Percentiles rank a stretch among this genome's conserved stretches.
Conservation (phyloP, 2,797 vertebrate genomes). For the Nannoperca australis region DNA sequence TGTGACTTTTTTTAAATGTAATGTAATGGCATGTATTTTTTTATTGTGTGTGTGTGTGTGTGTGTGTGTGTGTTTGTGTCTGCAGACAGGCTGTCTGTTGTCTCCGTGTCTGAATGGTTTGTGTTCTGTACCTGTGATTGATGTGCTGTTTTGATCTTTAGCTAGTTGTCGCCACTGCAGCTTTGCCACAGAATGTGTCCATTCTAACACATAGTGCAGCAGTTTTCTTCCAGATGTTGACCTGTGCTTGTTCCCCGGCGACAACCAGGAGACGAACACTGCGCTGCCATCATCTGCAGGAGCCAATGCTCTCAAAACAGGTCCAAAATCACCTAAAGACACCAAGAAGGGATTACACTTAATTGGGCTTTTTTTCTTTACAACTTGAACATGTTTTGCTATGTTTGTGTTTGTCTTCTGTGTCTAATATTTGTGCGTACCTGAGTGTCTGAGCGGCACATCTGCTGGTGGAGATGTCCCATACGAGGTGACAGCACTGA, state of each 20-base stretch:
- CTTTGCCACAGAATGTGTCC: slow-evolving; percentile 60
- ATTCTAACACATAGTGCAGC: slow-evolving; percentile 85
- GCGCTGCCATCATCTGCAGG: slow-evolving; percentile 44
- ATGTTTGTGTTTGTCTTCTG: not conserved
- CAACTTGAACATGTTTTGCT: not conserved
- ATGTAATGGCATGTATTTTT: not conserved
- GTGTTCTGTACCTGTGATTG: slow-evolving; percentile 80
- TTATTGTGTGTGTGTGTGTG: not conserved
- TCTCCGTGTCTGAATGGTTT: not conserved
- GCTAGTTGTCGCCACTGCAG: slow-evolving; percentile 81
- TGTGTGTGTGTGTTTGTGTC: not conserved
- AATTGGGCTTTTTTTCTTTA: not conserved
- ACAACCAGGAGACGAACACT: slow-evolving; percentile 70
- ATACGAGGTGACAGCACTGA: slow-evolving; percentile 84
- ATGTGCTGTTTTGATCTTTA: slow-evolving; percentile 51
- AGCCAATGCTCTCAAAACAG: slow-evolving; percentile 49
- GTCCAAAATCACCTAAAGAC: slow-evolving; percentile 72
- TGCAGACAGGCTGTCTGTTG: not conserved
- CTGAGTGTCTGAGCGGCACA: slow-evolving; percentile 76
- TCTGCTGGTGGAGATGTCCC: slow-evolving; percentile 84
- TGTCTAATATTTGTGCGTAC: slow-evolving; percentile 24
- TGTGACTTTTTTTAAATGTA: not conserved
- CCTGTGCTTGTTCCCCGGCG: slow-evolving; percentile 11
- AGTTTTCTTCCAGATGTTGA: not conserved
- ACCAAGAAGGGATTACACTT: not conserved